These are phyloP conservation scores for Cataglyphis cursor DNA, from an alignment of 2,888 invertebrate species.

Conservation along the genomic window DNA sequence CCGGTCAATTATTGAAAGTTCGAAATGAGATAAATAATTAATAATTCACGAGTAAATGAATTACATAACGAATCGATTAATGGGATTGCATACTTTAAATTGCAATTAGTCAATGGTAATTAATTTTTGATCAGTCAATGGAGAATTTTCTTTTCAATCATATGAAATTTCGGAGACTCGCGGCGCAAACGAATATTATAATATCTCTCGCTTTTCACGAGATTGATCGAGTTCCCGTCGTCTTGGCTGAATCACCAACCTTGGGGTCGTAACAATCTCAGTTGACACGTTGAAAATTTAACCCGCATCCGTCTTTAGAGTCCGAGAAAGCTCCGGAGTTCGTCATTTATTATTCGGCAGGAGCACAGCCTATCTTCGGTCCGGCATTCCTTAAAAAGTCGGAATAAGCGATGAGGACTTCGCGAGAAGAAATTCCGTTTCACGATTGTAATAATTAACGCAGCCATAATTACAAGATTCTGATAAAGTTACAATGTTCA, in stretches of 20 bases:
- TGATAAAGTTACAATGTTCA: not conserved
- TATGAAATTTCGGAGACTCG: slow-evolving; percentile 20
- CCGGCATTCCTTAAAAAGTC: slow-evolving; percentile 30
- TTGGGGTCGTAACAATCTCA: slow-evolving; percentile 62
- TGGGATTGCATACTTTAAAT: slow-evolving; percentile 45
- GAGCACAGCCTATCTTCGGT: slow-evolving; percentile 25
- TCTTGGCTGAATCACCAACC: slow-evolving; percentile 33
- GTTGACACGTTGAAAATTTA: slow-evolving; percentile 80
- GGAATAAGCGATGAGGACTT: slow-evolving; percentile 14
- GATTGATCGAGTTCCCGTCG: not conserved
- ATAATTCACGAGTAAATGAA: slow-evolving; percentile 53
- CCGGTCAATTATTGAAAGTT: slow-evolving; percentile 51
- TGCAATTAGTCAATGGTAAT: slow-evolving; percentile 49
- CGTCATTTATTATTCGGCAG: slow-evolving; percentile 76
- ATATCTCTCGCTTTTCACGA: slow-evolving; percentile 16
- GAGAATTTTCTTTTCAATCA: slow-evolving; percentile 41
- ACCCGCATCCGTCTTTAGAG: slow-evolving; percentile 74
- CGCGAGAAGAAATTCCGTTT: not conserved
- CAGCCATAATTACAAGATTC: not conserved
- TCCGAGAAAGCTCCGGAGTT: slow-evolving; percentile 62
- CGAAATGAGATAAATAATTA: slow-evolving; percentile 58
- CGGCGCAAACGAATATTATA: slow-evolving; percentile 19
- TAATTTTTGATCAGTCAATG: slow-evolving; percentile 47
- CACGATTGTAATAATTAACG: slow-evolving; percentile 20
- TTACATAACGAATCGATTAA: slow-evolving; percentile 54